Evolutionary conservation across 2,888 invertebrate species (phyloP).

Genomic region (Xestia rhomboidea): DNA sequence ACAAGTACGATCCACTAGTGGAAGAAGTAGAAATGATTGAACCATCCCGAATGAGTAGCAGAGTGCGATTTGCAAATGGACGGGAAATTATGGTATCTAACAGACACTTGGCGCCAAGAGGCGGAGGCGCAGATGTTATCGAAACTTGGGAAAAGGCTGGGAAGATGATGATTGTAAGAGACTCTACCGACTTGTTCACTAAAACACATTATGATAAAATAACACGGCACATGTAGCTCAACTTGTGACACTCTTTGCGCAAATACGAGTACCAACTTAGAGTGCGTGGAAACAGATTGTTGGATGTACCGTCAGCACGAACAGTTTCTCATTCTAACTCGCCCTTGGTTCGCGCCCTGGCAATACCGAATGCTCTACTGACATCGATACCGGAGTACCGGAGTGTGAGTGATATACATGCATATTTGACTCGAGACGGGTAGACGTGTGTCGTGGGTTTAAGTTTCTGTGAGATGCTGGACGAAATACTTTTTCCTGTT

Average conservation of each 20-base stretch:
- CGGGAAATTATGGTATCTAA: too few species aligned
- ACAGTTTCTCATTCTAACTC: neutral
- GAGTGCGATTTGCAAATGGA: too few species aligned
- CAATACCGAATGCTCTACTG: neutral
- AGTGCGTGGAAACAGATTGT: neutral
- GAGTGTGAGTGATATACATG: too few species aligned
- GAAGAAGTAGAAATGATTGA: too few species aligned
- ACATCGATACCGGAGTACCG: neutral
- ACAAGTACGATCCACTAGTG: too few species aligned
- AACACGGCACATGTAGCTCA: neutral
- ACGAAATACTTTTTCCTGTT: neutral
- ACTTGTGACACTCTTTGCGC: neutral
- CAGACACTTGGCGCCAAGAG: too few species aligned
- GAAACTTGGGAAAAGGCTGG: too few species aligned
- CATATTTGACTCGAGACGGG: neutral
- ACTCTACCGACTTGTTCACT: neutral
- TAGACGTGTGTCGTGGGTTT: neutral
- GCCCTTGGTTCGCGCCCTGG: neutral
- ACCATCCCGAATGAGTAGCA: too few species aligned
- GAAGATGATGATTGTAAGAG: neutral
- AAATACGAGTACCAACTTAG: neutral
- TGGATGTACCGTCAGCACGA: neutral
- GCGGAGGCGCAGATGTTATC: too few species aligned
- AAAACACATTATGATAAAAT: neutral
- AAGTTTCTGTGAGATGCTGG: neutral